Evolutionary conservation across 2,888 invertebrate genomes (phyloP).

Genomic region (Diaphora mendica): DNA sequence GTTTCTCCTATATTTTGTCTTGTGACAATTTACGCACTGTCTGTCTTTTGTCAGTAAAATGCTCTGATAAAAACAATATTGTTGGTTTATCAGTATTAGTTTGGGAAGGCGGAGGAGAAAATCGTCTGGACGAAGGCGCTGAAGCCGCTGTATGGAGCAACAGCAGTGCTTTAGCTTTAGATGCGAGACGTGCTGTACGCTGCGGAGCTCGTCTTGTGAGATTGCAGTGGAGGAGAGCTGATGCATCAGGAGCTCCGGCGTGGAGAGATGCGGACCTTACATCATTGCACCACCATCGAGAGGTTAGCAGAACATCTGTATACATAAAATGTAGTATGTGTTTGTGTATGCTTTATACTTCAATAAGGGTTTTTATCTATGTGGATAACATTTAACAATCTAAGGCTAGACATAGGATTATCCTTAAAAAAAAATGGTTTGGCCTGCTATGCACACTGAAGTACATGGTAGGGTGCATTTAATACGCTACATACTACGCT

Average conservation of each 20-base stretch:
- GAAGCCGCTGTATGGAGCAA: constrained; percentile 84
- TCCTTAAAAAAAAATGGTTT: too few species aligned
- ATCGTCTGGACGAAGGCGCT: constrained; percentile 67
- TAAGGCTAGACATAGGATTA: too few species aligned
- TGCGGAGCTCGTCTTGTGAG: constrained; percentile 80
- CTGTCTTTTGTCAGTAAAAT: not conserved
- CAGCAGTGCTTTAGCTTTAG: constrained; percentile 78
- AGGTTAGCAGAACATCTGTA: constrained; percentile 56
- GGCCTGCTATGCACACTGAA: too few species aligned
- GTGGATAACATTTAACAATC: too few species aligned
- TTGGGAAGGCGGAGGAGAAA: constrained; percentile 81
- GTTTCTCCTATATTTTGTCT: not conserved
- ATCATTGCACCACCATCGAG: constrained; percentile 78
- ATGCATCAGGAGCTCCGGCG: constrained; percentile 60
- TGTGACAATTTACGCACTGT: not conserved
- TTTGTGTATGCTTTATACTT: too few species aligned
- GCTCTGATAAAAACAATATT: not conserved
- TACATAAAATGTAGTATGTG: too few species aligned
- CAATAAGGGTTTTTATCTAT: too few species aligned
- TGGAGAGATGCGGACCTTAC: constrained; percentile 83
- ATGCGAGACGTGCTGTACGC: constrained; percentile 78
- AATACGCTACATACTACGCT: too few species aligned
- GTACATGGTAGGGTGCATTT: too few species aligned
- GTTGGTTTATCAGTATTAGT: constrained; percentile 67
- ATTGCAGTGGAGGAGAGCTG: constrained; percentile 79